phyloP scores from a whole-genome alignment of 2,888 invertebrate genomes.

The Caenorhabditis imperialis region DNA sequence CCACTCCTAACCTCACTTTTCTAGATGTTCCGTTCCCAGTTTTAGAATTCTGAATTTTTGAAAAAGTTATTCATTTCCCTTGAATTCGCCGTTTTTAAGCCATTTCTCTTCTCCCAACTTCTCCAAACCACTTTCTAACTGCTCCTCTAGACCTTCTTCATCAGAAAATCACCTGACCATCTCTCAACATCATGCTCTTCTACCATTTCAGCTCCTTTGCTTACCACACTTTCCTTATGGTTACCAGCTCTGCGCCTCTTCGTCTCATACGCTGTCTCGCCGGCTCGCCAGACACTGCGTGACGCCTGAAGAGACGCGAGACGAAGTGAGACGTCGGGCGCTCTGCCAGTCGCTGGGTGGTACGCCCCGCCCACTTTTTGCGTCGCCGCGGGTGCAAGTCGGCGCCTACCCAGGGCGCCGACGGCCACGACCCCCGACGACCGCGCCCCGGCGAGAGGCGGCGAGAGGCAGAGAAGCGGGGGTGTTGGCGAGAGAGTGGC shows the following conservation, averaged over 20 bases:
- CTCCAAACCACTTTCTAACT: too few relatives aligned
- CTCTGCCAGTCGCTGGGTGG: slow-evolving; percentile 58
- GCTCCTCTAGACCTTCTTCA: too few relatives aligned
- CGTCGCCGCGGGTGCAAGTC: slow-evolving; percentile 51
- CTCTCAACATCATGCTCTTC: slow-evolving; percentile 10
- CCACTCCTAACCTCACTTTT: too few relatives aligned
- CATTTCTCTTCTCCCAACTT: too few relatives aligned
- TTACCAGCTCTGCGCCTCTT: slow-evolving; percentile 33
- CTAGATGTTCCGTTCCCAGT: too few relatives aligned
- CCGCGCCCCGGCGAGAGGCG: slow-evolving; percentile 25
- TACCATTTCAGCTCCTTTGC: slow-evolving; percentile 11
- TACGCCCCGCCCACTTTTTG: slow-evolving; percentile 48
- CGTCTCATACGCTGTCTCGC: slow-evolving; percentile 25
- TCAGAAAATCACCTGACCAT: too few relatives aligned
- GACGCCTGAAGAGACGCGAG: slow-evolving; percentile 37
- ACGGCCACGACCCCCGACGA: slow-evolving; percentile 34
- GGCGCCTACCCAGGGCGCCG: slow-evolving; percentile 50
- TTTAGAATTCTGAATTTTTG: too few relatives aligned
- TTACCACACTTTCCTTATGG: slow-evolving; percentile 15
- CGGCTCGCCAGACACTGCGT: slow-evolving; percentile 33
- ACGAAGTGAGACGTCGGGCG: slow-evolving; percentile 25
- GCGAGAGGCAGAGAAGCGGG: slow-evolving; percentile 28
- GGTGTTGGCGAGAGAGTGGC: slow-evolving; percentile 10
- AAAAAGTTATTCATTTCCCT: too few relatives aligned
- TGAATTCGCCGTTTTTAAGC: too few relatives aligned